phyloP scores from a whole-genome alignment of 2,113 vertebrate genomes.

The Crypturellus undulatus region DNA sequence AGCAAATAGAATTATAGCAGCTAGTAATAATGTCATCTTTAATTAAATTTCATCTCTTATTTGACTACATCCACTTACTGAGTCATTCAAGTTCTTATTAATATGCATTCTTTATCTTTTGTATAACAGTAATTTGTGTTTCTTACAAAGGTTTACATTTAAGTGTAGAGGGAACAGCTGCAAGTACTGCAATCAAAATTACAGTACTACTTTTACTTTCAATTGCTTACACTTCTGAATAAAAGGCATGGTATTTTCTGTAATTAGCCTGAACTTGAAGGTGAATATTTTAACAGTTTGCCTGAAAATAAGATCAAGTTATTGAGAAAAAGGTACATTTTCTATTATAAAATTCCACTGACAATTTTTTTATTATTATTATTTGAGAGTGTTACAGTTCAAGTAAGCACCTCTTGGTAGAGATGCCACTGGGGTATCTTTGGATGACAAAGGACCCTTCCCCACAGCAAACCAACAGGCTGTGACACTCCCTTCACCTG shows the following conservation, averaged over 20 bases:
- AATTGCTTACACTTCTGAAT: background rate
- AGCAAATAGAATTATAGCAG: background rate
- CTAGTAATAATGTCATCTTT: conserved; percentile 1
- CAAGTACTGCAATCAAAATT: background rate
- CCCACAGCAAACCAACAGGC: background rate
- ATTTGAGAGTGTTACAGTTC: background rate
- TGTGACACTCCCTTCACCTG: background rate
- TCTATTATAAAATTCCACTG: background rate
- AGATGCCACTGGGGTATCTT: background rate
- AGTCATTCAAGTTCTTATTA: background rate
- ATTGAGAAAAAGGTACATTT: fast-evolving
- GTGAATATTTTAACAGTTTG: background rate
- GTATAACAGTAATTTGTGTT: background rate
- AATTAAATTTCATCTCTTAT: conserved; percentile 25
- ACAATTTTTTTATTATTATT: too few relatives aligned
- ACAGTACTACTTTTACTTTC: background rate
- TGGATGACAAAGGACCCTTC: background rate
- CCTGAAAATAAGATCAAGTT: background rate
- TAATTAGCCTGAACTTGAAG: background rate
- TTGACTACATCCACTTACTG: background rate
- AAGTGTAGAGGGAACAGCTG: background rate
- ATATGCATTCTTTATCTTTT: background rate
- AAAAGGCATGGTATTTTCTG: background rate
- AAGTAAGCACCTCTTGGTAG: background rate
- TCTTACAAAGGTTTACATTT: background rate